phyloP scores from a whole-genome alignment of 2,797 vertebrate species.

The Siniperca undulata region DNA sequence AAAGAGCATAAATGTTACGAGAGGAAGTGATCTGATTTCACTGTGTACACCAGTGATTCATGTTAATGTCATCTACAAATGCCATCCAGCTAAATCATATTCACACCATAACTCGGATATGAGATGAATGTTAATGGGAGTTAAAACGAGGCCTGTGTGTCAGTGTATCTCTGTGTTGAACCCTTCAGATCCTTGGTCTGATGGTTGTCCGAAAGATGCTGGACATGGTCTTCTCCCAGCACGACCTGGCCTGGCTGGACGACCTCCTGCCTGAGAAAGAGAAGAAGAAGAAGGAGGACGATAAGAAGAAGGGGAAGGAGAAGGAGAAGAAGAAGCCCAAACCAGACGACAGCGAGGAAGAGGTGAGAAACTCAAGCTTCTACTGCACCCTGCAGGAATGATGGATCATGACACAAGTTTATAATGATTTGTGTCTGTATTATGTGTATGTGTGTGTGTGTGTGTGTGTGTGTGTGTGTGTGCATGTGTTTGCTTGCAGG shows the following conservation, averaged over 20 bases:
- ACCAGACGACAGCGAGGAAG: constrained; percentile 84
- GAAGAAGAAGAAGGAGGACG: constrained; percentile 91
- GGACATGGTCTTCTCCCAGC: constrained; percentile 96
- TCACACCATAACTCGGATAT: neutral
- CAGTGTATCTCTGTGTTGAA: neutral
- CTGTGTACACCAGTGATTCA: constrained; percentile 8
- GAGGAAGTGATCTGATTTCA: constrained; percentile 3
- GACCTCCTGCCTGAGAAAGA: constrained; percentile 95
- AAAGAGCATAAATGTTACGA: neutral
- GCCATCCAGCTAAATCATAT: constrained; percentile 28
- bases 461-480: constrained; percentile 14
- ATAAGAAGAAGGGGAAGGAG: constrained; percentile 88
- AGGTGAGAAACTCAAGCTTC: constrained; percentile 75
- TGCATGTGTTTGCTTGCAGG: constrained; percentile 80
- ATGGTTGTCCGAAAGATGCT: constrained; percentile 93
- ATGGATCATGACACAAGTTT: neutral
- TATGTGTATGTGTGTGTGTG: neutral
- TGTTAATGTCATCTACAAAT: constrained; percentile 25
- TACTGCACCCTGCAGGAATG: constrained; percentile 75
- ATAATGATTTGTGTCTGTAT: constrained; percentile 20
- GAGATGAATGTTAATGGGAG: constrained; percentile 17
- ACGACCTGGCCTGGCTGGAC: constrained; percentile 96
- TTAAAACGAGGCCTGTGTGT: neutral
- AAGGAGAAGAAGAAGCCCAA: constrained; percentile 84
- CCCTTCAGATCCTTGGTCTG: constrained; percentile 91